These are phyloP conservation scores for Acleris sparsana DNA, from an alignment of 2,888 invertebrate genomes.

Conservation along the genomic window DNA sequence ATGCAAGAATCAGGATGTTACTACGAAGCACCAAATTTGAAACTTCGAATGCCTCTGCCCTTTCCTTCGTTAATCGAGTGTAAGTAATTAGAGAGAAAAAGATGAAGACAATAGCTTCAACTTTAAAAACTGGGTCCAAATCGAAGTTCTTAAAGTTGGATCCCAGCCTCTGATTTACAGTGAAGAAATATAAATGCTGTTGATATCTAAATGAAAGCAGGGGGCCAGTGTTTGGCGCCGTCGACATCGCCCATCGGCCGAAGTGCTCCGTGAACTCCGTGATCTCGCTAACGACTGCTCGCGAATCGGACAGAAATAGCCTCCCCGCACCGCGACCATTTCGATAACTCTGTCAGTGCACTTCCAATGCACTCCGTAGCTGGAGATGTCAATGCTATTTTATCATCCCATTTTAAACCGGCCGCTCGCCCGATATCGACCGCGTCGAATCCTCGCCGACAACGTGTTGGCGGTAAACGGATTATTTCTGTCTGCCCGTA, in stretches of 20 bases:
- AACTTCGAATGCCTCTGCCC: neutral
- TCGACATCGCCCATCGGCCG: slow-evolving; percentile 46
- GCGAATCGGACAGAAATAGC: slow-evolving; percentile 78
- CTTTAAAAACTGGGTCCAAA: no score
- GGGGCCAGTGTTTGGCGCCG: slow-evolving; percentile 33
- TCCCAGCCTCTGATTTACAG: neutral
- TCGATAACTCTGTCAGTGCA: slow-evolving; percentile 75
- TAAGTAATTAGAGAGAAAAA: no score
- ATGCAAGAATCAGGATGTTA: neutral
- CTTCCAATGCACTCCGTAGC: slow-evolving; percentile 74
- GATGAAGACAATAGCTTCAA: no score
- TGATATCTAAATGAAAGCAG: slow-evolving; percentile 36
- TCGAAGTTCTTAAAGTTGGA: no score
- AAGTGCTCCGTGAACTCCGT: slow-evolving; percentile 55
- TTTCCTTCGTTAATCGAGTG: no score
- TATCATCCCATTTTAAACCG: slow-evolving; percentile 52
- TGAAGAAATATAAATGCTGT: slow-evolving; percentile 22
- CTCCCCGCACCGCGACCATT: slow-evolving; percentile 62
- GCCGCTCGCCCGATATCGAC: slow-evolving; percentile 50
- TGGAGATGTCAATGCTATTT: slow-evolving; percentile 69
- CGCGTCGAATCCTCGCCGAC: slow-evolving; percentile 49
- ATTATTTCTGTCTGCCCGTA: slow-evolving; percentile 51
- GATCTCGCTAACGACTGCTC: slow-evolving; percentile 63
- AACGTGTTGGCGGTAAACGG: slow-evolving; percentile 54
- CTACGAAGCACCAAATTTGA: neutral